Conservation (phyloP, 2,797 vertebrate genomes). For the Corythornis leucogaster region DNA sequence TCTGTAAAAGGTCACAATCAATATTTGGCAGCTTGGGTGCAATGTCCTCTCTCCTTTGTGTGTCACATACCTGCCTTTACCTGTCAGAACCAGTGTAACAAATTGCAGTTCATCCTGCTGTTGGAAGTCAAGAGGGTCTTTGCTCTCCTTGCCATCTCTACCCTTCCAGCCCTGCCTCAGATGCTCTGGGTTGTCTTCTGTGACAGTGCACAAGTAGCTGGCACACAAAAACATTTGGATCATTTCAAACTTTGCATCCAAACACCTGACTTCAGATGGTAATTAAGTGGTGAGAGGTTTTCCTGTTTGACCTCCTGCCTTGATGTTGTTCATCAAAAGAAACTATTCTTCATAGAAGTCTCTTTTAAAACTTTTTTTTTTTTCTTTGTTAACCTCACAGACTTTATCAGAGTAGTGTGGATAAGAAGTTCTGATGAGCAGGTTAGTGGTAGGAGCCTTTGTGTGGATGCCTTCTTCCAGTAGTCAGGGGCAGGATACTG, state of each 20-base stretch:
- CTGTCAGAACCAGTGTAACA: not conserved
- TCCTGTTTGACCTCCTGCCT: not conserved
- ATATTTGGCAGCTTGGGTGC: not conserved
- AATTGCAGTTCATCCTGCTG: not conserved
- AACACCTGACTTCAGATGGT: not conserved
- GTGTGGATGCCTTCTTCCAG: not conserved
- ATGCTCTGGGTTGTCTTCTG: not conserved
- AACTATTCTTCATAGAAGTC: not conserved
- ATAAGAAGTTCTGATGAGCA: not conserved
- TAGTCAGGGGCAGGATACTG: not conserved
- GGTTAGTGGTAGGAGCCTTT: not conserved
- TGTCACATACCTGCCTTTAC: not conserved
- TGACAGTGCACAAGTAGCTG: not conserved
- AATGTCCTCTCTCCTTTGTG: not conserved
- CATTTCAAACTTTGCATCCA: not conserved
- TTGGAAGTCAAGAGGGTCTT: not conserved
- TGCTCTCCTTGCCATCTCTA: not conserved
- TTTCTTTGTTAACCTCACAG: not conserved
- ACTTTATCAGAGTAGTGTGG: not conserved
- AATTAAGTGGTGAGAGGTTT: not conserved
- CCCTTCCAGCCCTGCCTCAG: not conserved
- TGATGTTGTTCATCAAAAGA: not conserved
- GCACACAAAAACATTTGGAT: not conserved
- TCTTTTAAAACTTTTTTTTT: not conserved
- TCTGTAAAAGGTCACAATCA: constrained; percentile 44